Percentiles rank a stretch among this genome's conserved stretches.
Conservation (phyloP, 2,113 vertebrate genomes). For the Calypte anna region DNA sequence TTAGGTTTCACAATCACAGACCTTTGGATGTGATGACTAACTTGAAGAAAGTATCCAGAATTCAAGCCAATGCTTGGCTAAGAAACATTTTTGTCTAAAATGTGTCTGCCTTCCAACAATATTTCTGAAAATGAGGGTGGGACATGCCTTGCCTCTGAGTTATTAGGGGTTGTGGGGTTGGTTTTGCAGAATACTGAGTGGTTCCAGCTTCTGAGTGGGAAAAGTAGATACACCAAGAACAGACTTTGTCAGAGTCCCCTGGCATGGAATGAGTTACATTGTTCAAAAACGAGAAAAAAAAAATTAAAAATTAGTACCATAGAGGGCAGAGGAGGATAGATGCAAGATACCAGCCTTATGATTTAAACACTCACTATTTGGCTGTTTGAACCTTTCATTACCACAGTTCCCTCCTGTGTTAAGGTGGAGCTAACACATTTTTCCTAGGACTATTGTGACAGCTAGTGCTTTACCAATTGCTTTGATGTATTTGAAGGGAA, state of each 20-base stretch:
- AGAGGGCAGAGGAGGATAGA: not conserved
- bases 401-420: not conserved
- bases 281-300: not conserved
- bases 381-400: constrained; percentile 36
- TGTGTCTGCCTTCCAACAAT: not conserved
- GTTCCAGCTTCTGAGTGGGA: not conserved
- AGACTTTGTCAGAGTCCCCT: not conserved
- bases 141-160: not conserved
- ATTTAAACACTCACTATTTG: not conserved
- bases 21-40: not conserved
- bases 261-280: not conserved
- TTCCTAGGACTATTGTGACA: constrained; percentile 23
- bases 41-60: not conserved
- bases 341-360: not conserved
- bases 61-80: not conserved
- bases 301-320: not conserved
- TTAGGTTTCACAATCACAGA: not conserved
- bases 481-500: constrained; percentile 38
- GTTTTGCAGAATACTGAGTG: not conserved
- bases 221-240: not conserved
- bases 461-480: constrained; percentile 17
- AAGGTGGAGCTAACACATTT: constrained; percentile 6
- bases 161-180: not conserved
- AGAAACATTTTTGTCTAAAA: not conserved
- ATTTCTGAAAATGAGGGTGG: not conserved